Conservation (phyloP, 2,113 vertebrate genomes). For the Sakesphorus luctuosus region DNA sequence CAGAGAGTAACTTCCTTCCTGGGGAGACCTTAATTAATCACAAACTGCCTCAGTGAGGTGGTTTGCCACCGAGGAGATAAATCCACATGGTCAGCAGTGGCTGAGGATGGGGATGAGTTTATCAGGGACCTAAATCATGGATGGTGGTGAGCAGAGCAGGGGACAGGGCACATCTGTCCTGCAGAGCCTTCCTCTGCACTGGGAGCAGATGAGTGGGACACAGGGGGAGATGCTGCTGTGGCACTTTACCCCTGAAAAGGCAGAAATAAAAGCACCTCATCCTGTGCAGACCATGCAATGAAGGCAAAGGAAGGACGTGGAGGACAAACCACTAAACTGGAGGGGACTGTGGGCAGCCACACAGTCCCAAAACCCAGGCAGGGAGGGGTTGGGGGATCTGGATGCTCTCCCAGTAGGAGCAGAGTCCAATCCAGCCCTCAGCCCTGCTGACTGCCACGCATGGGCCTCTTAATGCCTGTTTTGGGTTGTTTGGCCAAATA, state of each 20-base stretch:
- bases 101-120: not conserved
- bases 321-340: not conserved
- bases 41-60: not conserved
- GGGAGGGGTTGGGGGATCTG: accelerated
- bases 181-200: not conserved
- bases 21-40: slow-evolving; percentile 48
- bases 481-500: not conserved
- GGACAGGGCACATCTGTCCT: not conserved
- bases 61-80: not conserved
- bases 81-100: not conserved
- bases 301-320: accelerated
- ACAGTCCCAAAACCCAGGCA: not conserved
- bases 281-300: not conserved
- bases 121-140: not conserved
- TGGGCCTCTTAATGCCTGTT: accelerated
- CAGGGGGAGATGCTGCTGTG: not conserved
- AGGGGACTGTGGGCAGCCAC: not conserved
- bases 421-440: not conserved
- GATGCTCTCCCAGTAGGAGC: not conserved
- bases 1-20: slow-evolving; percentile 33
- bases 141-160: not conserved
- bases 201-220: not conserved
- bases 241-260: not conserved
- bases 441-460: not conserved
- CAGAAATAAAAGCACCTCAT: not conserved